Conservation (phyloP, 2,113 vertebrate species). For the Numenius arquata region DNA sequence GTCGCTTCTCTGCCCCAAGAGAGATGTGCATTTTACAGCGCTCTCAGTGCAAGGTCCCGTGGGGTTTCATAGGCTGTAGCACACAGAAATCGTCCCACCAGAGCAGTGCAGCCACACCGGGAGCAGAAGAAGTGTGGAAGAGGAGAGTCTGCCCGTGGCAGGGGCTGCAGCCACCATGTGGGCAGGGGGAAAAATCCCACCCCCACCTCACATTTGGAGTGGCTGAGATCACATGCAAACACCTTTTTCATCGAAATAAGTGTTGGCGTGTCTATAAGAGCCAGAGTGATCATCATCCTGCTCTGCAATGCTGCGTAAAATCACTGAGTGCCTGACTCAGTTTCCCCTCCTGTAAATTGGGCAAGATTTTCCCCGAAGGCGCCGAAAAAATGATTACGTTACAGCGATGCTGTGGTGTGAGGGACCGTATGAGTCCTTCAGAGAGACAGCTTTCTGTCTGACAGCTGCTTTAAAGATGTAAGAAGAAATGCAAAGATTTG, state of each 20-base stretch:
- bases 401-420: not conserved
- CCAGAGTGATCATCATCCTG: not conserved
- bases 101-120: not conserved
- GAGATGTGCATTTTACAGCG: not conserved
- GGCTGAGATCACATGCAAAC: not conserved
- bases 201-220: not conserved
- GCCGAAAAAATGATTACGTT: not conserved
- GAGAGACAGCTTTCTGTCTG: not conserved
- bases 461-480: constrained; percentile 29
- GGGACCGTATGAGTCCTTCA: not conserved
- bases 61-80: not conserved
- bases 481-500: not conserved
- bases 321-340: not conserved
- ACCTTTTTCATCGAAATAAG: not conserved
- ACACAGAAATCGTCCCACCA: not conserved
- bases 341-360: not conserved
- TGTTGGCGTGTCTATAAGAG: not conserved
- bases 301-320: not conserved
- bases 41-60: not conserved
- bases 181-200: not conserved
- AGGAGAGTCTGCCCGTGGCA: rapidly evolving
- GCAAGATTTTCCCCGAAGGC: not conserved
- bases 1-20: rapidly evolving
- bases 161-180: not conserved
- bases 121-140: not conserved